Base-by-base conservation (phyloP, 2,113 vertebrate species). In the Tauraco erythrolophus region DNA sequence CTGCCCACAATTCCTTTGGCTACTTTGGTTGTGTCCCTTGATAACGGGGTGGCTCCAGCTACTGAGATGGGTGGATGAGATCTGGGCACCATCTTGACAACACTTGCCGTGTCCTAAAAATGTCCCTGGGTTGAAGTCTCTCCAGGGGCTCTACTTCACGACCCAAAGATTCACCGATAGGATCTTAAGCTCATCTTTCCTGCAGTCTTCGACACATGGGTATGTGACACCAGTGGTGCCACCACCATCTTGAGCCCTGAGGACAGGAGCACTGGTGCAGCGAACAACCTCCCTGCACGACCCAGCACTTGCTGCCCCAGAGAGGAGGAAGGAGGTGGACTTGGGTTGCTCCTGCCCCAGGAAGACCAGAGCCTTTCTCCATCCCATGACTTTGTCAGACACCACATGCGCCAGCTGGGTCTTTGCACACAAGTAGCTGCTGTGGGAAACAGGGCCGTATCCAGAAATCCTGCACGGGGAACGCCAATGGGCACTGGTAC, bases 71-170 rank as follows among this genome's bases (percentile, higher is more conserved):
- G 23, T 54, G 33, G 56, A 23, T 17, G 88, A 86, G 31, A 13
- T 4, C 46, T 18, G 41, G 65, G 46, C 19, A 58, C 65, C 25
- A 45, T 51, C 70, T 58, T 39, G 31, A 25, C 15, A 41, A 10
- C 19, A 7, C 11, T 27, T 2, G 4, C 33, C 4, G 0, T 9
- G 27, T 35, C 74, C 75, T 43, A 33, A 31, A 33, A 46, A 23
- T 1, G 0, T 21, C 24, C 4, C 13, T 27, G 35, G 39, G 10
- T 24, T 56, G 39, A 17, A 19, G 25, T 19, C 3, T 56, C 33
- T 37, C 35, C 71, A 31, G 22, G 35, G 21, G 13, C 35, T 80
- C 56, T 65, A 35, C 41, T 43, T 48, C 25, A 17, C 6, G 41
- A 50, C 30, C 51, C 17, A 18, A 48, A 72, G 35, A 17, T 19